Conservation (phyloP, 2,113 vertebrate genomes). For the Xenopus laevis region DNA sequence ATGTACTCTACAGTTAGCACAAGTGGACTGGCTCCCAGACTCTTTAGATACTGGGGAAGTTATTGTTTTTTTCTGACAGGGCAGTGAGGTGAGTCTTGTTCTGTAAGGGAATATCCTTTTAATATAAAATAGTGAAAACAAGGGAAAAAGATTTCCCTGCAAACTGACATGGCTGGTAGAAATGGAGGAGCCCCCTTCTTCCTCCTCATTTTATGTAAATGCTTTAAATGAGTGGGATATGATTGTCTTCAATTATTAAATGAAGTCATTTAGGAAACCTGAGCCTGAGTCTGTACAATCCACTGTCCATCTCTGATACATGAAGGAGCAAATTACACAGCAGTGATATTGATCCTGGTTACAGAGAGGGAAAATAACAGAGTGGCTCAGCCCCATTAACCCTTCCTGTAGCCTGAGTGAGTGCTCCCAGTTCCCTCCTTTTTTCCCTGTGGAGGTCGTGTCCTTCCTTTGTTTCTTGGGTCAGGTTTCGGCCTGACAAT, state of each 20-base stretch:
- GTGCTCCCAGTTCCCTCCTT: conserved; percentile 13
- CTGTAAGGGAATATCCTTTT: too few species aligned
- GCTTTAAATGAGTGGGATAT: conserved; percentile 51
- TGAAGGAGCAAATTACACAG: conserved; percentile 46
- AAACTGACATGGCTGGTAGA: too few species aligned
- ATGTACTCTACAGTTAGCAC: too few species aligned
- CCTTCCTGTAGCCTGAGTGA: conserved; percentile 48
- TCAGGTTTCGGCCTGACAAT: conserved; percentile 88
- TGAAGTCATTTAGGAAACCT: conserved; percentile 53
- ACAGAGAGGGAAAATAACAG: not conserved
- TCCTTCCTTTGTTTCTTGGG: conserved; percentile 87
- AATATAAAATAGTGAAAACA: too few species aligned
- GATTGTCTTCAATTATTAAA: conserved; percentile 59
- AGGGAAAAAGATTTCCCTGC: too few species aligned
- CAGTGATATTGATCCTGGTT: conserved; percentile 25
- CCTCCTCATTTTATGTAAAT: conserved; percentile 20
- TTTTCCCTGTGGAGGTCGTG: conserved; percentile 67
- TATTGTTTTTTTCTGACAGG: too few species aligned
- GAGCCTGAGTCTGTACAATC: conserved; percentile 50
- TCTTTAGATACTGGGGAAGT: too few species aligned
- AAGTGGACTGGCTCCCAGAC: too few species aligned
- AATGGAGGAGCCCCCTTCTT: not conserved
- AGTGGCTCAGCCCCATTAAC: conserved; percentile 46
- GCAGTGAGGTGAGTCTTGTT: too few species aligned
- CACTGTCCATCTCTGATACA: conserved; percentile 43